Evolutionary conservation across 2,797 vertebrate species (phyloP).

Genomic region (Saxicola maurus): DNA sequence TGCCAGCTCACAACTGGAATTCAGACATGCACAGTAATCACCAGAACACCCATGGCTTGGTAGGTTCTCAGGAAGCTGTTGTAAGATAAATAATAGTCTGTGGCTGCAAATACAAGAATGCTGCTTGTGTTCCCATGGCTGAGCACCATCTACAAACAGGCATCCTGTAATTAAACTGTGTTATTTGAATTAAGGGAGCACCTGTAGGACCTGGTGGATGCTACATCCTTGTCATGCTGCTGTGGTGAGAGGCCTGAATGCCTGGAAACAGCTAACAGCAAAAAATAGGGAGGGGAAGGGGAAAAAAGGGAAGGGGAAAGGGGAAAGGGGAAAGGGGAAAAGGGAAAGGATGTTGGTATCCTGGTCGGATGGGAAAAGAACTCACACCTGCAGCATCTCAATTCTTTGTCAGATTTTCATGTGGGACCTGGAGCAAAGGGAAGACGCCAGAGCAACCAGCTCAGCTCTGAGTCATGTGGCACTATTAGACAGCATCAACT

Average conservation of each 20-base stretch:
- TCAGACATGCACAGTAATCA: not conserved
- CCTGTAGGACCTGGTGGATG: not conserved
- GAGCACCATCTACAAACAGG: not conserved
- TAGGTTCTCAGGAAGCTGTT: not conserved
- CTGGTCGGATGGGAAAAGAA: not conserved
- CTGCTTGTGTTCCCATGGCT: not conserved
- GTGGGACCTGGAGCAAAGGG: not conserved
- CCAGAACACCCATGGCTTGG: not conserved
- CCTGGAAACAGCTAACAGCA: not conserved
- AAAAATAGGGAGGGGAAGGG: not conserved
- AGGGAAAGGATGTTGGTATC: too few relatives aligned
- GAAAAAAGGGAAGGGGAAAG: not conserved
- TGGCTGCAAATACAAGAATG: not conserved
- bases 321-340: too few relatives aligned
- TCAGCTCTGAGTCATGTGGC: not conserved
- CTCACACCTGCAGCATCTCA: not conserved
- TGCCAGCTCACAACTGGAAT: not conserved
- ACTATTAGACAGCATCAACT: not conserved
- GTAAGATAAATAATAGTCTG: not conserved
- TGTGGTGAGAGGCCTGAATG: not conserved
- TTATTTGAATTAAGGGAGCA: not conserved
- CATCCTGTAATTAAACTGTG: not conserved
- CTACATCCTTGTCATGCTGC: not conserved
- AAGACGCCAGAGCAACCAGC: not conserved
- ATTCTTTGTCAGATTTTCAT: not conserved